These are phyloP conservation scores for Esox lucius DNA, from an alignment of 2,797 vertebrate species.

Conservation along the genomic window DNA sequence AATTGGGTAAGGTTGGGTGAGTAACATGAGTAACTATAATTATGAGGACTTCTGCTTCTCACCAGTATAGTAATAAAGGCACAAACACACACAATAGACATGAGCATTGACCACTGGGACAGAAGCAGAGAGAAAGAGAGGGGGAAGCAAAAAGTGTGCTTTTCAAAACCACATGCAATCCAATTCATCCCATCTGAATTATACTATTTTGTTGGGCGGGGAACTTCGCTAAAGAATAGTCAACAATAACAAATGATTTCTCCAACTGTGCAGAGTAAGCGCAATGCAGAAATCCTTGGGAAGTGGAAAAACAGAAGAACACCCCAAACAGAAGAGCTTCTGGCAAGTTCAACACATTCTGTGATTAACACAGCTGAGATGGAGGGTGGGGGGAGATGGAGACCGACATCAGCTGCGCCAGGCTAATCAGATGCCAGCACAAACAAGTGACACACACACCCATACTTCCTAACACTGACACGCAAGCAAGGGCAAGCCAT, in stretches of 20 bases:
- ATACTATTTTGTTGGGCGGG: background rate
- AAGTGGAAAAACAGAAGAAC: slow-evolving; percentile 6
- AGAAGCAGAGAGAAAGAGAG: background rate
- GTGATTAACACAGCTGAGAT: slow-evolving; percentile 23
- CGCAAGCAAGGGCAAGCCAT: background rate
- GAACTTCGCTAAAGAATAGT: slow-evolving; percentile 31
- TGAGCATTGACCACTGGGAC: no score
- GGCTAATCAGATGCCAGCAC: background rate
- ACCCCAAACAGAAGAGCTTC: slow-evolving; percentile 14
- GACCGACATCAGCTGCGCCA: background rate
- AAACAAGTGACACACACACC: background rate
- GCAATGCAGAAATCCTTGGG: slow-evolving; percentile 7
- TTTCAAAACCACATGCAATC: slow-evolving; percentile 15
- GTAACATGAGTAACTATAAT: no score
- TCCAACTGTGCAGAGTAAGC: slow-evolving; percentile 17
- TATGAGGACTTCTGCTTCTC: no score
- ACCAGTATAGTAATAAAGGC: background rate
- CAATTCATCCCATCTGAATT: background rate
- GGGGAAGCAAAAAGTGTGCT: background rate
- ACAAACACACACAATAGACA: no score
- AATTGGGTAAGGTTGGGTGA: no score
- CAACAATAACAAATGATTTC: slow-evolving; percentile 31
- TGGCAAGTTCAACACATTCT: slow-evolving; percentile 24
- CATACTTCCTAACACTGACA: background rate
- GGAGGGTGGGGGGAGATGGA: background rate